Evolutionary conservation across 2,888 invertebrate species (phyloP), one percentile per base, ranked within the genome.

Genomic region (Loripinus fragilis): DNA sequence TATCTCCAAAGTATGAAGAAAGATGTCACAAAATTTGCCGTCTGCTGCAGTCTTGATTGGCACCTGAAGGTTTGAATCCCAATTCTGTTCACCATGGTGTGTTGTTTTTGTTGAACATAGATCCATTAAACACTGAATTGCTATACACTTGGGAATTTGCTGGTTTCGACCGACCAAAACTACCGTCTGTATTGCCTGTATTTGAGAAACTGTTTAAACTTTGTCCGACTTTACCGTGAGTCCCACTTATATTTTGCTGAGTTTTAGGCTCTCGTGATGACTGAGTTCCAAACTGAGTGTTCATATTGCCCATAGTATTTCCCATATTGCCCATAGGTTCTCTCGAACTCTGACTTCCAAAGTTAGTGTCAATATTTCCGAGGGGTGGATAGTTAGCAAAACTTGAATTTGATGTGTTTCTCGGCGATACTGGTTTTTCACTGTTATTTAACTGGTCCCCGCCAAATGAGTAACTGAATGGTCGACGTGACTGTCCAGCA

Each of bases 381-480:
- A 33, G 7, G 10, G 33, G 72, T 20, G 69, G 20, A 64, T 74
- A 80, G 20, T 70, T 45, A 25, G 76, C 80, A 55, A 77, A 55
- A 66, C 83, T 84, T 23, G 83, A 84, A 55, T 70, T 72, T 15
- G 80, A 78, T 20, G 67, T 45, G 17, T 78, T 74, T 70, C 81
- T 71, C 41, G 83, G 83, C 25, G 83, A 79, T 10, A 81, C 67
- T 17, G 74, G 38, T 66, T 76, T 66, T 28, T 78, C 71, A 23
- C 48, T 10, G n/a, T 52, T 3, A 20, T 60, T 60, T 60, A 5
- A 17, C 28, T 35, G 23, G 17, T 83, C 78, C 7, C 41, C 68
- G 0, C 71, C 81, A 41, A 69, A 78, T 2, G 81, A 70, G 73
- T 81, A 84, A 41, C 81, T 84, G 69, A 81, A 81, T 65, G 84